These are phyloP conservation scores for Lasioglossum leucozonium DNA, from an alignment of 2,888 invertebrate species.

Conservation along the genomic window DNA sequence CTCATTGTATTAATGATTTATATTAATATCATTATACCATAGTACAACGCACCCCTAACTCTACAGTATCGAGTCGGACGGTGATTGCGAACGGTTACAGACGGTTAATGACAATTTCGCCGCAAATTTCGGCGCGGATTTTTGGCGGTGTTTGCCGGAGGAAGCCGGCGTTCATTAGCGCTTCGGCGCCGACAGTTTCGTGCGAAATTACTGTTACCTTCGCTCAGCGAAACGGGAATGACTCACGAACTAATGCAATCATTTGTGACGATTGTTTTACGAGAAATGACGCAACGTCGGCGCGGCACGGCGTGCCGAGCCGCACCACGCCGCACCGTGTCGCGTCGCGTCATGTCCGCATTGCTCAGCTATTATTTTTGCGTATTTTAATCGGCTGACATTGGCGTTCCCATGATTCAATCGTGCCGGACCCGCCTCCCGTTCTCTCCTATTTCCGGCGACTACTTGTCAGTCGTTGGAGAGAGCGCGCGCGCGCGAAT, in stretches of 20 bases:
- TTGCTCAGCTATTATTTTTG: conserved; percentile 31
- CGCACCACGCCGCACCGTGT: conserved; percentile 44
- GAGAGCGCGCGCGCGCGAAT: neutral
- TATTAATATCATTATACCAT: no score
- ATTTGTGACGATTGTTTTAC: conserved; percentile 49
- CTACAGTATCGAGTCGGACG: neutral
- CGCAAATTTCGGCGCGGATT: neutral
- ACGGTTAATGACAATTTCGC: neutral
- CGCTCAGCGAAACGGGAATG: conserved; percentile 43
- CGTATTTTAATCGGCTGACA: conserved; percentile 34
- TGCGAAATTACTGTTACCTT: conserved; percentile 52
- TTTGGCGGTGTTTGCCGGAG: neutral
- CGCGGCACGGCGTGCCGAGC: conserved; percentile 42
- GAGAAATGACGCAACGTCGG: conserved; percentile 56
- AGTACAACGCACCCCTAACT: no score
- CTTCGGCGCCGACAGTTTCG: conserved; percentile 20
- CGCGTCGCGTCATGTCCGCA: conserved; percentile 59
- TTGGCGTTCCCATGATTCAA: conserved; percentile 7
- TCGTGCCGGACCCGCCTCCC: neutral
- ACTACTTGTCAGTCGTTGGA: neutral
- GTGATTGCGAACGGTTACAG: neutral
- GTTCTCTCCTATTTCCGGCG: neutral
- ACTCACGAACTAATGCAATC: conserved; percentile 59
- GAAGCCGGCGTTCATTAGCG: neutral
- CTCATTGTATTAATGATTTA: no score